phyloP scores from a whole-genome alignment of 2,888 invertebrate genomes.

The Spilarctia lutea region DNA sequence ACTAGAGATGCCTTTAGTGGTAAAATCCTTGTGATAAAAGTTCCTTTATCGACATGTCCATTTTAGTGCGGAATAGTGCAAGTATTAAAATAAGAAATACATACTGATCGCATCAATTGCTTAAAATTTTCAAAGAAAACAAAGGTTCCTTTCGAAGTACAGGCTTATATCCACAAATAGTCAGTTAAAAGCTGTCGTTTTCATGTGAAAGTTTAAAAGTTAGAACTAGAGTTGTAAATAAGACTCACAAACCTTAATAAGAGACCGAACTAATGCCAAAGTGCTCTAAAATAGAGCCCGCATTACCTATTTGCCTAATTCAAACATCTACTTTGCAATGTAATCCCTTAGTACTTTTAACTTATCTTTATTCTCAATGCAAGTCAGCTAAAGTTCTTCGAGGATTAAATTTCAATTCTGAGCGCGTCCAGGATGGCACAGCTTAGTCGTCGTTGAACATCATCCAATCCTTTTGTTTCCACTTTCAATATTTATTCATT shows the following conservation, averaged over 20 bases:
- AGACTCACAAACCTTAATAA: neutral
- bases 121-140: no score
- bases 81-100: no score
- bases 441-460: neutral
- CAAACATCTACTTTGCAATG: neutral
- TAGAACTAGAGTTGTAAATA: no score
- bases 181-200: no score
- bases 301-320: neutral
- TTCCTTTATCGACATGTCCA: neutral
- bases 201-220: no score
- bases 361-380: neutral
- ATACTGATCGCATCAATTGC: no score
- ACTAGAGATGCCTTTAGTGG: no score
- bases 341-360: neutral
- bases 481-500: neutral
- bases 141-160: no score
- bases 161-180: no score
- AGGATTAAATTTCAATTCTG: constrained; percentile 1
- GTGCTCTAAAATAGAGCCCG: neutral
- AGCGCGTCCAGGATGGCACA: neutral
- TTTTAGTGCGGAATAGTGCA: no score
- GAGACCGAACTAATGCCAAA: neutral
- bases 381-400: neutral
- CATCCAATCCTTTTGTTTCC: neutral
- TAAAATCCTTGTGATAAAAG: no score